A percentile compares a stretch with the other conserved stretches of the same genome.
Evolutionary conservation across 2,888 invertebrate species (phyloP).

Genomic region (Tetramorium bicarinatum): DNA sequence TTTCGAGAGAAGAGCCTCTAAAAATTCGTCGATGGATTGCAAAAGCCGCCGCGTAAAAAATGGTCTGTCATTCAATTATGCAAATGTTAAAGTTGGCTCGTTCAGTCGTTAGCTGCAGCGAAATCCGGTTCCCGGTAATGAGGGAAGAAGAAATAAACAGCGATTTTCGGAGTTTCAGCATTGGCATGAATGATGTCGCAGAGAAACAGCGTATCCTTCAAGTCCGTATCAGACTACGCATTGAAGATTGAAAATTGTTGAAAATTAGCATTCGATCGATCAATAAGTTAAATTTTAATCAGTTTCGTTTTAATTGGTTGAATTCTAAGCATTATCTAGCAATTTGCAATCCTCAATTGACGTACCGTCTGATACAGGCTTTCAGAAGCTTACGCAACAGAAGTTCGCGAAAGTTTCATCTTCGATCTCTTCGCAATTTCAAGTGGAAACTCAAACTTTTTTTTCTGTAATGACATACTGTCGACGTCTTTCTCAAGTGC

Average conservation of each 20-base stretch:
- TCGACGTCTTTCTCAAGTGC: constrained; percentile 8
- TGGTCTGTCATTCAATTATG: constrained; percentile 28
- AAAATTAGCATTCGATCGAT: no score
- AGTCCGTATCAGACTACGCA: no score
- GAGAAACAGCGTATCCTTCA: background rate
- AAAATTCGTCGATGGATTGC: background rate
- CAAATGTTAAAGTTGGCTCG: constrained; percentile 10
- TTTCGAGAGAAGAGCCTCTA: background rate
- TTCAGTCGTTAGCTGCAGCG: background rate
- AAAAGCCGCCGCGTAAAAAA: constrained; percentile 3
- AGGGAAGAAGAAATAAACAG: background rate
- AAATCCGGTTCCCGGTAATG: constrained; percentile 10
- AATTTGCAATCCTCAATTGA: no score
- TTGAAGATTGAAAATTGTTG: no score
- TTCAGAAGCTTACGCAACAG: background rate
- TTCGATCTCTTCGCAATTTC: background rate
- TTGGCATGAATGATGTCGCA: background rate
- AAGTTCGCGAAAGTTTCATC: background rate
- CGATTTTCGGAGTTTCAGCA: background rate
- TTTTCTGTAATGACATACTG: background rate
- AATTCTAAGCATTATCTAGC: no score
- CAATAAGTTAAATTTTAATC: no score
- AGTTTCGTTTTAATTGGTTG: no score
- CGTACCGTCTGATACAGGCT: no score
- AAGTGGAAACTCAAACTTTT: background rate